These are phyloP conservation scores for Bugula neritina DNA, from an alignment of 2,888 invertebrate genomes.

Conservation along the genomic window DNA sequence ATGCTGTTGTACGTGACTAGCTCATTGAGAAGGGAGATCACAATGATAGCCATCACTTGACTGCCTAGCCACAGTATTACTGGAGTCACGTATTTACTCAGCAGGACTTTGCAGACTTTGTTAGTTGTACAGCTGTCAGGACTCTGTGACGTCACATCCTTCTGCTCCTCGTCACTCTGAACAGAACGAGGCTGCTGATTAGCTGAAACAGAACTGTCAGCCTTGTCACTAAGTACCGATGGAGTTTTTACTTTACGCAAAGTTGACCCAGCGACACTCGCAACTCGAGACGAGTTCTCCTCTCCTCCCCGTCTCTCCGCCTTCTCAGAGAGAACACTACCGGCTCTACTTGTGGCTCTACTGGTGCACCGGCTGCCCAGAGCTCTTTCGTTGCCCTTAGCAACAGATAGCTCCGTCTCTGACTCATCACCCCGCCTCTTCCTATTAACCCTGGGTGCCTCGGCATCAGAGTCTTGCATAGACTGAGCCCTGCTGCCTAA, in stretches of 20 bases:
- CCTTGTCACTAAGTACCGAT: not conserved
- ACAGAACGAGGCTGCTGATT: not conserved
- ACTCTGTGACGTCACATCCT: not conserved
- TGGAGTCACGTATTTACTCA: conserved; percentile 5
- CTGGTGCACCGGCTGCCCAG: not conserved
- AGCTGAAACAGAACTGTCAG: not conserved
- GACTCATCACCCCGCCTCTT: not conserved
- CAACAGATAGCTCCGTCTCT: not conserved
- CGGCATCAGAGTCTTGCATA: not conserved
- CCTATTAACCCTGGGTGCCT: not conserved
- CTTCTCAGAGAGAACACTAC: not conserved
- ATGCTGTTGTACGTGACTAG: conserved; percentile 5
- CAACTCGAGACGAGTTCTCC: not conserved
- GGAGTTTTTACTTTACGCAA: not conserved
- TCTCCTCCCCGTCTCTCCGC: not conserved
- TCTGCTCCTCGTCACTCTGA: not conserved
- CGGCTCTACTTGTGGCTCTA: not conserved
- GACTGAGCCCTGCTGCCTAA: not conserved
- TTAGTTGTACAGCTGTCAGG: conserved; percentile 1
- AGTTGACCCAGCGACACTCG: not conserved
- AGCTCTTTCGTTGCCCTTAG: not conserved
- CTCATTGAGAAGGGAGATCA: not conserved
- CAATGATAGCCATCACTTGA: not conserved
- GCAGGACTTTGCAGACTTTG: not conserved
- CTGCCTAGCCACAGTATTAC: not conserved